phyloP scores from a whole-genome alignment of 2,797 vertebrate genomes.

The Pelobates cultripes region DNA sequence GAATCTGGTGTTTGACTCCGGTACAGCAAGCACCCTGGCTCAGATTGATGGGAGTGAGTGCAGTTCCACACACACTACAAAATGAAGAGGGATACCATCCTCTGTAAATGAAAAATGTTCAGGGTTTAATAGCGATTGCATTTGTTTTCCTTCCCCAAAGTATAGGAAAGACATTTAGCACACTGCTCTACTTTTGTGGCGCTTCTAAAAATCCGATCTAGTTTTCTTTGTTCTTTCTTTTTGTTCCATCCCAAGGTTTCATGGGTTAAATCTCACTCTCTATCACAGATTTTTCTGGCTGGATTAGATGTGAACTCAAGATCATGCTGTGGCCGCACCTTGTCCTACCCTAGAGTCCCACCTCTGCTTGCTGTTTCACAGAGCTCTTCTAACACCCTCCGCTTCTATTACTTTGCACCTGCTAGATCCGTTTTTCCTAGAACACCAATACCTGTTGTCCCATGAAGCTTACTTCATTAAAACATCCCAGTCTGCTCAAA shows the following conservation, averaged over 20 bases:
- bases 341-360: neutral
- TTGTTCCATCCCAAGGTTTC: neutral
- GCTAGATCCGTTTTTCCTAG: neutral
- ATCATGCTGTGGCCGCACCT: constrained; percentile 6
- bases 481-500: neutral
- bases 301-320: neutral
- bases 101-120: too few species aligned
- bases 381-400: neutral
- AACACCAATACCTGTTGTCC: neutral
- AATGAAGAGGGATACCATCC: too few species aligned
- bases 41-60: too few species aligned
- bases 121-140: too few species aligned
- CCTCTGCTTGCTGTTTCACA: constrained; percentile 20
- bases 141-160: too few species aligned
- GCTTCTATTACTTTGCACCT: neutral
- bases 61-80: too few species aligned
- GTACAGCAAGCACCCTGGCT: too few species aligned
- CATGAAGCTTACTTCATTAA: neutral
- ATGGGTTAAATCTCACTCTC: constrained; percentile 20
- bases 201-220: too few species aligned
- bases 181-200: too few species aligned
- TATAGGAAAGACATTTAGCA: too few species aligned
- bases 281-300: constrained; percentile 10
- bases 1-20: too few species aligned
- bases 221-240: neutral